Percentiles rank a stretch among this genome's conserved stretches.
These are phyloP conservation scores for Anableps anableps DNA, from an alignment of 2,797 vertebrate genomes.

Conservation along the genomic window DNA sequence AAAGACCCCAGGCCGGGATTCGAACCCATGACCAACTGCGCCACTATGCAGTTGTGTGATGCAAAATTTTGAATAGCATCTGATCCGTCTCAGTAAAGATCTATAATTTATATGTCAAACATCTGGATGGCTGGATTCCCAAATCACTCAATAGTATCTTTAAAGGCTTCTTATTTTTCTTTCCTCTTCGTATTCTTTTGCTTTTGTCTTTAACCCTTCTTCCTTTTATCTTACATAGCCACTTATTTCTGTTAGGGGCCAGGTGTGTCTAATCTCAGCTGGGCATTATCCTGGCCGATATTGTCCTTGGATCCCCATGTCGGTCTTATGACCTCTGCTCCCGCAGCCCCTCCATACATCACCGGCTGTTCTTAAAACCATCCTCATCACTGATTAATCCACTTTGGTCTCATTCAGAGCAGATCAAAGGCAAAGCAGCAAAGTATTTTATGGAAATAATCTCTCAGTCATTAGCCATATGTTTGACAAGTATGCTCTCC, in stretches of 20 bases:
- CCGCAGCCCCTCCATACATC: slow-evolving; percentile 46
- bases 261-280: slow-evolving; percentile 75
- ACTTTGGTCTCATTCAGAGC: slow-evolving; percentile 62
- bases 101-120: slow-evolving; percentile 9
- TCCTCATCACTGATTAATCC: slow-evolving; percentile 64
- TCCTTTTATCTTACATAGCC: slow-evolving; percentile 39
- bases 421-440: slow-evolving; percentile 75
- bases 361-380: slow-evolving; percentile 62
- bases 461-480: slow-evolving; percentile 80
- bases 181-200: slow-evolving; percentile 16
- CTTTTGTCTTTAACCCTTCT: slow-evolving; percentile 26
- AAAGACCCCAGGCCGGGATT: no score
- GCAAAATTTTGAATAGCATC: slow-evolving; percentile 24
- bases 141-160: slow-evolving; percentile 18
- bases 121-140: slow-evolving; percentile 10
- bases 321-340: slow-evolving; percentile 55
- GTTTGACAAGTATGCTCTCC: slow-evolving; percentile 76
- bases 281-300: slow-evolving; percentile 71
- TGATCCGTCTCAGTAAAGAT: slow-evolving; percentile 4
- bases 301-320: slow-evolving; percentile 77
- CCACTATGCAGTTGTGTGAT: slow-evolving; percentile 9
- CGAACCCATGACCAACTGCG: no score
- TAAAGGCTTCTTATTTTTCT: slow-evolving; percentile 12
- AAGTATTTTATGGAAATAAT: slow-evolving; percentile 72
- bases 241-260: slow-evolving; percentile 66